Base-by-base conservation (phyloP, 2,888 invertebrate genomes). In the Synanthedon formicaeformis region DNA sequence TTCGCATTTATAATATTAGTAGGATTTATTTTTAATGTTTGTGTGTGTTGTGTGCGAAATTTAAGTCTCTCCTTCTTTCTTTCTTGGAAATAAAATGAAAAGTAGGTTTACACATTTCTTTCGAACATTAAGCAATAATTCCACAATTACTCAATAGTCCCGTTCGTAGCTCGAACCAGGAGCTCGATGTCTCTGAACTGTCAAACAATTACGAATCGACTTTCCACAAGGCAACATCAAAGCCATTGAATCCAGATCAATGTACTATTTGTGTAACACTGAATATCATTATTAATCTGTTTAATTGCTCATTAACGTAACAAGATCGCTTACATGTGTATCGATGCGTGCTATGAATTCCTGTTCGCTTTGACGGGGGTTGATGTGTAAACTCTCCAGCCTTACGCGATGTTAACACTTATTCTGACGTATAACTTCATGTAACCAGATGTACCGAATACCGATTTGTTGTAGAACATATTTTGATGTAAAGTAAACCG, bases 291-390 rank as follows among this genome's bases (percentile, higher is more conserved):
- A 81, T 80, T 81, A 85, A 83, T 82, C 82, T 78, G 73, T 81
- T 75, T 85, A 84, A 85, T 86, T 87, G 86, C 78, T 82, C 81
- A 83, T 83, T 85, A 81, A 72, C 78, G 69, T 74, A 64, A 60
- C 70, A 68, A 71, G 72, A 66, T 69, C 66, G 70, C 65, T 71
- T 66, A 72, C 78, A 67, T 71, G 74, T 75, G 74, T 76, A 74
- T 69, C 64, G 71, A 69, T 61, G 68, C 67, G 75, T 83, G 81
- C 81, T 80, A 74, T 75, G 73, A 69, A 67, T 59, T 64, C 62
- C 64, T 63, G 57, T 63, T 59, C 62, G 71, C 81, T 82, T 83
- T 83, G 79, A 81, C 69, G 63, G 63, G 65, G 58, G 58, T 53
- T 52, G 55, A 51, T 59, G 61, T 57, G 63, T 62, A 54, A 57